A percentile compares a stretch with the other conserved stretches of the same genome.
phyloP scores from a whole-genome alignment of 2,113 vertebrate genomes.

The Nycticorax nycticorax region DNA sequence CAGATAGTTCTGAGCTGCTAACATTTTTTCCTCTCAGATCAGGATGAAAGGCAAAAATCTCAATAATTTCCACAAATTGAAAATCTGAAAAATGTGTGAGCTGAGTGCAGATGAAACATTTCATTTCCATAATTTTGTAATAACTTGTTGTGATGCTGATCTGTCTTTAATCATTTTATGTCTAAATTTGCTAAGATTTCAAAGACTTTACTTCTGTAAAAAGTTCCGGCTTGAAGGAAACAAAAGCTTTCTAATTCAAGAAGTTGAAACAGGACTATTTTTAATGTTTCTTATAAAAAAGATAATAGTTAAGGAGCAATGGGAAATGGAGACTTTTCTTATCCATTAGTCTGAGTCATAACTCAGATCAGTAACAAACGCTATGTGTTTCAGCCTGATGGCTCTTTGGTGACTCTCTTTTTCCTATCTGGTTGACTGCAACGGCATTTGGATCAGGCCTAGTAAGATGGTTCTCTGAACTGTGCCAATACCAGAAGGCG shows the following conservation, averaged over 20 bases:
- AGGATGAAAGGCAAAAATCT: constrained; percentile 20
- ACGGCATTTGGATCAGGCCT: background rate
- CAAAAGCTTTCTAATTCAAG: background rate
- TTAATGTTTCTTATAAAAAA: background rate
- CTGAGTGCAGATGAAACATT: background rate
- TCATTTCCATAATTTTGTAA: background rate
- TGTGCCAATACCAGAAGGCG: background rate
- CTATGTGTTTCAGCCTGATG: background rate
- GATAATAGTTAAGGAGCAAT: background rate
- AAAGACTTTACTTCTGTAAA: background rate
- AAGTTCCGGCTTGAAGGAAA: background rate
- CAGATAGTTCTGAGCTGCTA: background rate
- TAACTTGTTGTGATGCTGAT: background rate
- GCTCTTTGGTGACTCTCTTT: background rate
- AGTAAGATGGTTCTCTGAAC: background rate
- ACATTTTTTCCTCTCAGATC: background rate
- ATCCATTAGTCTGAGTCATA: background rate
- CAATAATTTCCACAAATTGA: background rate
- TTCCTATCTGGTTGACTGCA: background rate
- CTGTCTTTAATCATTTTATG: background rate
- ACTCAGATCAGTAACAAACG: background rate
- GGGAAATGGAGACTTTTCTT: background rate
- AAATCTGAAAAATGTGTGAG: background rate
- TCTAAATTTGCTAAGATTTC: background rate
- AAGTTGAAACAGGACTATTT: background rate